Evolutionary conservation across 2,888 invertebrate genomes (phyloP), one percentile per base, ranked within the genome.

Genomic region (Drosophila monieri): DNA sequence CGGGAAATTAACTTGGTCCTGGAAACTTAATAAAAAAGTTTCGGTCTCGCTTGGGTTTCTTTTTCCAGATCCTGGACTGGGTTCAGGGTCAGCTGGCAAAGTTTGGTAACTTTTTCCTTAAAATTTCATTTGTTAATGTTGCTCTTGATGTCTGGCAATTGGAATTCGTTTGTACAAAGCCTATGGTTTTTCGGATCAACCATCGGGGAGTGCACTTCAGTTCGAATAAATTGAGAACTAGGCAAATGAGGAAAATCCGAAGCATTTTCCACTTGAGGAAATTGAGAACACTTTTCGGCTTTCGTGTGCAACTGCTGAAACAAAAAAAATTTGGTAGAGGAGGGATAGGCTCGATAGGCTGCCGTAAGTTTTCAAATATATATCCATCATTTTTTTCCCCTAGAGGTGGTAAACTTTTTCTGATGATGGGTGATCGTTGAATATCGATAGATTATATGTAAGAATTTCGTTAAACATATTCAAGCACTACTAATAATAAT

Each of bases 1-100:
- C 52, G 64, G 44, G 53, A 78, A 87, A 70, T 85, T 85, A 85
- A 72, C 73, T 80, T 85, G 25, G 56, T 62, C 73, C 56, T 69
- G 68, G 68, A 74, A 87, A 87, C 87, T 80, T 80, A 80, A 81
- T 81, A 87, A 72, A 81, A 81, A 87, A 87, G 72, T 80, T 87
- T 56, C 41, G 30, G 57, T 30, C 47, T 43, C 30, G 57, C n/a
- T 65, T 49, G 30, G 39, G 8, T 49, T 39, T 30, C 14, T 10
- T 55, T 18, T 37, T 23, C 10, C 14, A 3, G 8, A 23, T 12
- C 6, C 30, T n/a, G 35, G 35, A 14, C 14, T 23, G n/a, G 23
- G 10, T 47, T 2, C 8, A 27, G 43, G 48, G 41, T 48, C 32
- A 23, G 30, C 21, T 18, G 43, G 10, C 21, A n/a, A 62, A 69